Evolutionary conservation across 2,113 vertebrate species (phyloP).

Genomic region (Alectura lathami): DNA sequence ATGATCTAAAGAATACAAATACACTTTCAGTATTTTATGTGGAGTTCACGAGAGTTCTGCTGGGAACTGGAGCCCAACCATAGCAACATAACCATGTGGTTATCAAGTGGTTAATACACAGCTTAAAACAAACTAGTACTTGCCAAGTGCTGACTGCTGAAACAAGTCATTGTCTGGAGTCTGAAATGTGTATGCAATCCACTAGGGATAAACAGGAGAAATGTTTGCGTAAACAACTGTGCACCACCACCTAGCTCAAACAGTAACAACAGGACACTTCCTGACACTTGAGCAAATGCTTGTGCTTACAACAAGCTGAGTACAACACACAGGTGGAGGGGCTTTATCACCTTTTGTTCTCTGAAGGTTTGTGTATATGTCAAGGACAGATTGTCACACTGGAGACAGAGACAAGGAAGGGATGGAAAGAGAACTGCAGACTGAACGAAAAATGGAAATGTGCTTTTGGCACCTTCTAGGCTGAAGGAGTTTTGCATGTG

Average conservation of each 20-base stretch:
- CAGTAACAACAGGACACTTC: not conserved
- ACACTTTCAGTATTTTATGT: not conserved
- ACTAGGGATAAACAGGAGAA: not conserved
- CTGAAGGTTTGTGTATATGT: not conserved
- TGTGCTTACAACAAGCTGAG: not conserved
- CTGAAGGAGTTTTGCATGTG: not conserved
- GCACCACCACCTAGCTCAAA: not conserved
- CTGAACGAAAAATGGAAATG: not conserved
- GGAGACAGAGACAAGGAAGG: not conserved
- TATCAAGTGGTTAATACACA: not conserved
- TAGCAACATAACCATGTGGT: not conserved
- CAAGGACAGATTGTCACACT: not conserved
- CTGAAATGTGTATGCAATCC: not conserved
- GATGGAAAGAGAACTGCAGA: not conserved
- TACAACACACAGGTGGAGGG: not conserved
- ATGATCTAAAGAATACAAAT: not conserved
- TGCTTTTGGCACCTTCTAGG: not conserved
- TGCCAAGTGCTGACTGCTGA: not conserved
- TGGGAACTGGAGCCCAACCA: not conserved
- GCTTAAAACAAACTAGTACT: not conserved
- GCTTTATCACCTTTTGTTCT: not conserved
- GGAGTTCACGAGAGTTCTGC: not conserved
- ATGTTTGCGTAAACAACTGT: not conserved
- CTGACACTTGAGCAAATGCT: not conserved
- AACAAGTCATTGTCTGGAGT: not conserved